Conservation (phyloP, 2,888 invertebrate genomes). For the Archips crataeganus region DNA sequence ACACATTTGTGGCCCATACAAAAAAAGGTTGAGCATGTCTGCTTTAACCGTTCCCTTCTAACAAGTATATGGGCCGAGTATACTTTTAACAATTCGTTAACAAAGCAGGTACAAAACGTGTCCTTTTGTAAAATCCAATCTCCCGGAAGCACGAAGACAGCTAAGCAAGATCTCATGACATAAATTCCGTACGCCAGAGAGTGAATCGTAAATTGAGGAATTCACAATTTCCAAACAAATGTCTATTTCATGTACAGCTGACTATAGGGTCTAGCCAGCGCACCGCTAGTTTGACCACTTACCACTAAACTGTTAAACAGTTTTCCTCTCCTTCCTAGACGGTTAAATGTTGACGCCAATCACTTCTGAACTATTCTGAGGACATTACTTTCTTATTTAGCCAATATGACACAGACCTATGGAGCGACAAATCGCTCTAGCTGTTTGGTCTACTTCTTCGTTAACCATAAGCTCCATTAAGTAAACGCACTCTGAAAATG, state of each 20-base stretch:
- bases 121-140: not conserved
- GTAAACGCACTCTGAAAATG: no score
- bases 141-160: constrained; percentile 1
- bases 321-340: not conserved
- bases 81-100: not conserved
- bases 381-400: not conserved
- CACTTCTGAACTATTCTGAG: not conserved
- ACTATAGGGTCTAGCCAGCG: not conserved
- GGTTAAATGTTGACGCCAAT: not conserved
- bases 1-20: no score
- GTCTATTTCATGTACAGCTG: not conserved
- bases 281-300: not conserved
- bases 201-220: constrained; percentile 5
- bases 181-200: constrained; percentile 7
- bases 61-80: not conserved
- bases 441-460: no score
- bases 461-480: no score
- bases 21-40: no score
- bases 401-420: not conserved
- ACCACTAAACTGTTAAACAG: not conserved
- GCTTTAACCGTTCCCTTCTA: not conserved
- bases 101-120: not conserved
- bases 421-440: no score
- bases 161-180: not conserved
- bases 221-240: constrained; percentile 5